A percentile compares a stretch with the other conserved stretches of the same genome.
Evolutionary conservation across 2,888 invertebrate species (phyloP).

Genomic region (Folsomia manolachei): DNA sequence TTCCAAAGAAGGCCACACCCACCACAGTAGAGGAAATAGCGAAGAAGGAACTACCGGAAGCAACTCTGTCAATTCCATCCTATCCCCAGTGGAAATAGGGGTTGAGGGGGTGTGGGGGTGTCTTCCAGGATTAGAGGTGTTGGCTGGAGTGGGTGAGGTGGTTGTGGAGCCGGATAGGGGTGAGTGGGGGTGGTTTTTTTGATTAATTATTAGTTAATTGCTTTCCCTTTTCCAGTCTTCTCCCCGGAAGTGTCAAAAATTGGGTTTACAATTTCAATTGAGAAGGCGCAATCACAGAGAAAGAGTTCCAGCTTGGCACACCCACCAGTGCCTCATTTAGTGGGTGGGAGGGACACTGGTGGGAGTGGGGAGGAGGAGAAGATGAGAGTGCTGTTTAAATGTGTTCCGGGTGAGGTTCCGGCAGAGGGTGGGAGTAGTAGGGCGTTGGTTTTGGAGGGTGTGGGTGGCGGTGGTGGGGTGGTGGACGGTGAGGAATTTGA

Average conservation of each 20-base stretch:
- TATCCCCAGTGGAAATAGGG: conserved; percentile 21
- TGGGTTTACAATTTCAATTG: neutral
- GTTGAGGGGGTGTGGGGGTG: conserved; percentile 23
- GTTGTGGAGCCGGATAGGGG: conserved; percentile 43
- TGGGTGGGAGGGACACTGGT: neutral
- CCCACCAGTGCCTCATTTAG: too few relatives aligned
- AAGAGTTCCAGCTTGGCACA: neutral
- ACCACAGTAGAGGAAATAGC: conserved; percentile 32
- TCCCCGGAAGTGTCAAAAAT: conserved; percentile 17
- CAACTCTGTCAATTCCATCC: conserved; percentile 35
- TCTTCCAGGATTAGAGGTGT: conserved; percentile 38
- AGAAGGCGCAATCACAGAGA: neutral
- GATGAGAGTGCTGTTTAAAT: conserved; percentile 24
- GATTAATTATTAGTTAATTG: neutral
- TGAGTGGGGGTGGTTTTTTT: conserved; percentile 28
- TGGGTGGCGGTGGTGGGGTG: too few relatives aligned
- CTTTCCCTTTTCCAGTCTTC: too few relatives aligned
- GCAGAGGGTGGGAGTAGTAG: conserved; percentile 32
- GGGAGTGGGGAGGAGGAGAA: neutral
- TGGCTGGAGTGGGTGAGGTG: conserved; percentile 35
- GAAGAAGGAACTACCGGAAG: conserved; percentile 23
- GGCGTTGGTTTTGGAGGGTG: conserved; percentile 34
- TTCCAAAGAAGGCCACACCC: conserved; percentile 28
- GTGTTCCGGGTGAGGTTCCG: conserved; percentile 40
- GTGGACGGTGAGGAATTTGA: too few relatives aligned